Evolutionary conservation across 2,797 vertebrate genomes (phyloP).

Genomic region (Myiothlypis coronata): DNA sequence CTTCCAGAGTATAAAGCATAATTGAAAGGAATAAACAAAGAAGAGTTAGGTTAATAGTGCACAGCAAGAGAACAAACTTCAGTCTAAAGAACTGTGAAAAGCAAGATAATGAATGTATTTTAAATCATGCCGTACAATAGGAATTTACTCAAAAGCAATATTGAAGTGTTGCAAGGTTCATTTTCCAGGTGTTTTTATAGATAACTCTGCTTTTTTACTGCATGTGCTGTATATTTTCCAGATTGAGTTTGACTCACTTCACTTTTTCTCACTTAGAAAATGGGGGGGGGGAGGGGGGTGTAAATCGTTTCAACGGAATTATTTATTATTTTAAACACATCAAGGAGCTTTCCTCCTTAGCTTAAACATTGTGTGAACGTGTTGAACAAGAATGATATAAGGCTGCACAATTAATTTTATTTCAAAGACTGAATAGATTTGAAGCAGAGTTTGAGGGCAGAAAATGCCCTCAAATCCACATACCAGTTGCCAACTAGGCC

Average conservation of each 20-base stretch:
- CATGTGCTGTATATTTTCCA: background rate
- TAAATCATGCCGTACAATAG: background rate
- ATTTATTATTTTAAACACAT: background rate
- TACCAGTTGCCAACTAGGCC: background rate
- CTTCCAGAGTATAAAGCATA: background rate
- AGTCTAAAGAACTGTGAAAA: background rate
- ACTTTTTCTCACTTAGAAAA: background rate
- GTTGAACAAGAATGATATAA: background rate
- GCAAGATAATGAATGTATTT: background rate
- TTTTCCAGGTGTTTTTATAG: slow-evolving; percentile 30
- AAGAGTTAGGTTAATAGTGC: background rate
- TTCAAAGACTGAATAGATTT: background rate
- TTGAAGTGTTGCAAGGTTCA: background rate
- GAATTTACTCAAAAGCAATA: background rate
- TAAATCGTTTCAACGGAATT: background rate
- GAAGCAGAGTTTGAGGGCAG: background rate
- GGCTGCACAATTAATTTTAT: background rate
- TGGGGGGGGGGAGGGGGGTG: rapidly evolving
- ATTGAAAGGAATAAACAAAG: slow-evolving; percentile 29
- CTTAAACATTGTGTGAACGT: background rate
- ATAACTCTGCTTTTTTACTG: background rate
- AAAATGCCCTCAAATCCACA: background rate
- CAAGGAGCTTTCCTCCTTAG: background rate
- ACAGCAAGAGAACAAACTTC: background rate
- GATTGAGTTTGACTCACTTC: background rate